Base-by-base conservation (phyloP, 1,140 invertebrate genomes). In the Drosophila repleta region DNA sequence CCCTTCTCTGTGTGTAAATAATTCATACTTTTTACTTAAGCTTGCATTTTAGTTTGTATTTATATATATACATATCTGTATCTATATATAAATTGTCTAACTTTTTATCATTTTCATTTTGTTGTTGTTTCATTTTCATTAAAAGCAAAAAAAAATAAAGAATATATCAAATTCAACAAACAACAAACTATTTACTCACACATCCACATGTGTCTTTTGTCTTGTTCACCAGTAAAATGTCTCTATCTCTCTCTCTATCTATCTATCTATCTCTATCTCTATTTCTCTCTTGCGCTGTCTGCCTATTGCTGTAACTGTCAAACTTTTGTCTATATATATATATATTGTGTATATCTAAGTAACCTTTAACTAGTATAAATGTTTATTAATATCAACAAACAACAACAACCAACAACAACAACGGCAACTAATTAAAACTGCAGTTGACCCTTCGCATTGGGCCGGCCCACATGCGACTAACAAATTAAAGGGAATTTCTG, bases 201-300 rank as follows among this genome's bases (percentile, higher is more conserved):
- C 78, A 82, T 87, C 90, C 90, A 57, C 55, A 91, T 91, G 90
- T 91, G 90, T 91, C 90, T 91, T 90, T 91, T 91, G 90, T 91
- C 90, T 91, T 91, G 85, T 83, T 90, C 82, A 91, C 83, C 80
- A 84, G 77, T 76, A 90, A 87, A 74, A 53, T 79, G 72, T 88
- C 43, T 76, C 13, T 51, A 4, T 45, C 41, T 58, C 35, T 74
- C 39, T 70, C 24, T 74, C 48, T 69, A 63, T 63, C 32, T 45
- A 15, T 48, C 67, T 66, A 32, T 57, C 68, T 39, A 49, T 69
- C 15, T 74, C 64, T 62, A 48, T 74, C 48, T 74, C 46, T 64
- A 53, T 75, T 5, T 57, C 24, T 21, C 48, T 60, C 49, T 52
- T 46, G 32, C 32, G 66, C 60, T 73, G 63, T 53, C 67, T 64